Evolutionary conservation across 2,888 invertebrate genomes (phyloP), one percentile per base, ranked within the genome.

Genomic region (Orthosia gothica): DNA sequence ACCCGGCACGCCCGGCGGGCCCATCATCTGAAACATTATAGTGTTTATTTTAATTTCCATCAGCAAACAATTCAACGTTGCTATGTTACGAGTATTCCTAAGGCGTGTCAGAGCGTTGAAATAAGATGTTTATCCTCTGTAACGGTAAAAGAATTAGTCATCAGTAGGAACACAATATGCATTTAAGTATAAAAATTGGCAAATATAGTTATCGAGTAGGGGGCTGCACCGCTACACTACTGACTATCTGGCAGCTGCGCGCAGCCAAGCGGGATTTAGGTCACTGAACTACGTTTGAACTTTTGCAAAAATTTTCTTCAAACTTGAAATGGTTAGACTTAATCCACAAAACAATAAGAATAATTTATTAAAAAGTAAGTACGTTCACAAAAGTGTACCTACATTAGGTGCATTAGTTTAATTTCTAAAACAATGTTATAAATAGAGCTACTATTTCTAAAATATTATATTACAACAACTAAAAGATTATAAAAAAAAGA

Each of bases 1-100:
- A 49, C 98, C 99, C 68, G 98, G 98, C 61, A 98, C 98, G 70
- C 99, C 97, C 52, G 97, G 97, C n/a, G 97, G 97, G 0, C 97
- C 97, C 92, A 97, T 96, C 90, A 97, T 94, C 97, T 59, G 40
- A 16, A 52, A 45, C 55, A 23, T 12, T 18, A 26, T 12, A 49
- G 16, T 23, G 2, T 12, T 23, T 5, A 49, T 20, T 47, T 40
- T n/a, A 5, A 40, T 59, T 59, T 40, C 40, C 18, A 32, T 32
- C 23, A 23, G 5, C 11, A 7, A 49, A 23, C 26, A 26, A 50
- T 50, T n/a, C 18, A 7, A 23, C 0, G 5, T 11, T 0, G 15
- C 5, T 26, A 18, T 9, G 18, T 58, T 18, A n/a, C n/a, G n/a
- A n/a, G n/a, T n/a, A 58, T 18, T 32, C 32, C 32, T 11, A 18